These are phyloP conservation scores for Platysteira castanea DNA, from an alignment of 2,113 vertebrate species.

Conservation along the genomic window DNA sequence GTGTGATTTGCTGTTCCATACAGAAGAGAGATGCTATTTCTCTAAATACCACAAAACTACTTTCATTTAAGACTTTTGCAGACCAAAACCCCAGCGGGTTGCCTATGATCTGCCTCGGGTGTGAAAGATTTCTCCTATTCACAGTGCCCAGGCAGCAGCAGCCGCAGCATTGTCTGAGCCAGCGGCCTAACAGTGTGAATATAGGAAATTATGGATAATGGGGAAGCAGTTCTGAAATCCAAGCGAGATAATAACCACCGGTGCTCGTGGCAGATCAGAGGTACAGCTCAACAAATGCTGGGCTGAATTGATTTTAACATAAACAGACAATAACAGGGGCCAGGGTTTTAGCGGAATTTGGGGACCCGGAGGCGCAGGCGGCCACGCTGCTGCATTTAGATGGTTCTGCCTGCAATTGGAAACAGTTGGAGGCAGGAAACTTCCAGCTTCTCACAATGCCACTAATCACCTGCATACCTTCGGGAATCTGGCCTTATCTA, in stretches of 20 bases:
- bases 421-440: constrained; percentile 11
- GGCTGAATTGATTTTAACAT: constrained; percentile 48
- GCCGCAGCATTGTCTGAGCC: constrained; percentile 8
- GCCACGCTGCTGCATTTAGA: neutral
- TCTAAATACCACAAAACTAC: constrained; percentile 47
- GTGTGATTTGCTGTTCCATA: constrained; percentile 4
- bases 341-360: constrained; percentile 29
- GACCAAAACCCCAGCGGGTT: constrained; percentile 44
- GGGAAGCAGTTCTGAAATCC: constrained; percentile 48
- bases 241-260: constrained; percentile 29
- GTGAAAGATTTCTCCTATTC: constrained; percentile 44
- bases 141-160: neutral
- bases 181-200: constrained; percentile 32
- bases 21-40: constrained; percentile 16
- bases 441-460: neutral
- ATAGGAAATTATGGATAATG: constrained; percentile 61
- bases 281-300: constrained; percentile 29
- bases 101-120: constrained; percentile 37
- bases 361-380: neutral
- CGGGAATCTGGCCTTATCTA: neutral
- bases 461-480: neutral
- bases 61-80: constrained; percentile 24
- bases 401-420: neutral
- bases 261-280: constrained; percentile 24
- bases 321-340: constrained; percentile 29